Conservation (phyloP, 1,140 invertebrate species). For the Achroia grisella region DNA sequence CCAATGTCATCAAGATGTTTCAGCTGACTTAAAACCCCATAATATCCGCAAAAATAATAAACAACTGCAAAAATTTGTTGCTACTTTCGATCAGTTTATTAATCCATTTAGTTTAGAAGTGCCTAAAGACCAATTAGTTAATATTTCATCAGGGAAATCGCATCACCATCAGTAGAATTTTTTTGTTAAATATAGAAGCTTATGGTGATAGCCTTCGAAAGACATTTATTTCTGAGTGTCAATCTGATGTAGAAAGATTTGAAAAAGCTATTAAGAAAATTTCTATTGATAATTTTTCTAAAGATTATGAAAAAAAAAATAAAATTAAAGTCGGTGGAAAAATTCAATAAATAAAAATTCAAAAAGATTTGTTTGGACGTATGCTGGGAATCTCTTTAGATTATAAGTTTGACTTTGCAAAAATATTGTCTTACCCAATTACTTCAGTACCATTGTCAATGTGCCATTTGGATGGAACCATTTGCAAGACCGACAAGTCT, state of each 20-base stretch:
- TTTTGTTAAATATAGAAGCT: slow-evolving; percentile 18
- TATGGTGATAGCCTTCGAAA: slow-evolving; percentile 9
- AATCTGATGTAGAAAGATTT: slow-evolving; percentile 2
- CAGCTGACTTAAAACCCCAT: slow-evolving; percentile 8
- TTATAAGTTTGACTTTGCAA: slow-evolving; percentile 2
- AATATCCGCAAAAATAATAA: slow-evolving; percentile 7
- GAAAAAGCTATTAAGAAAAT: slow-evolving; percentile 10
- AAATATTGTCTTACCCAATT: neutral
- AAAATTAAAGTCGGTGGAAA: neutral
- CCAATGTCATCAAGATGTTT: slow-evolving; percentile 12
- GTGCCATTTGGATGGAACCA: neutral
- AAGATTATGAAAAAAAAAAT: neutral
- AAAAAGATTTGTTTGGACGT: slow-evolving; percentile 2
- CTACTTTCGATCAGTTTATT: slow-evolving; percentile 5
- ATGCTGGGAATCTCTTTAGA: neutral
- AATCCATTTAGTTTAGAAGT: slow-evolving; percentile 11
- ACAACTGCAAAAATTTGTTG: slow-evolving; percentile 4
- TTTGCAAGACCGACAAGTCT: neutral
- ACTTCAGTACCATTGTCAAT: neutral
- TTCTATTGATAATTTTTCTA: slow-evolving; percentile 11
- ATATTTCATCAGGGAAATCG: slow-evolving; percentile 15
- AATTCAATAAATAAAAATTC: neutral
- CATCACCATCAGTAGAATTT: slow-evolving; percentile 7
- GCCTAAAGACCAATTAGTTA: slow-evolving; percentile 8
- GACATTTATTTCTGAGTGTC: slow-evolving; percentile 16